Evolutionary conservation across 2,113 vertebrate species (phyloP), one percentile per base, ranked within the genome.

Genomic region (Toxostoma redivivum): DNA sequence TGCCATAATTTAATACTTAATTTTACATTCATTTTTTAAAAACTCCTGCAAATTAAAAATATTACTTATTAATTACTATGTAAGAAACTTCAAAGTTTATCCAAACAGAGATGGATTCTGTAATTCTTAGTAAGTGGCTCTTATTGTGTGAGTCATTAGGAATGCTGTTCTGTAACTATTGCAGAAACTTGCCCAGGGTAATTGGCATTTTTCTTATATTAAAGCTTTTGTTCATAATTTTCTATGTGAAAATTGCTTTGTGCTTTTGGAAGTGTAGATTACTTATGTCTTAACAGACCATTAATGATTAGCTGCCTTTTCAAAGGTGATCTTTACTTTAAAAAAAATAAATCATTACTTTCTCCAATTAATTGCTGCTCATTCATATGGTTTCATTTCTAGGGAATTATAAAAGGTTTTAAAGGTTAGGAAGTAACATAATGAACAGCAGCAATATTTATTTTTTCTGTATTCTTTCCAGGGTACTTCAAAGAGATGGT

Each of bases 141-240:
- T 73, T 53, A 15, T 81, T 73, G 50, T n/a, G 2, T 88, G 92
- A 96, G 71, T 94, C 88, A 90, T 91, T 90, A 72, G 57, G 92
- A 91, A 85, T 76, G 81, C 37, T 78, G 0, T 73, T 91, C 77
- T 87, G 10, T 82, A 76, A 69, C 58, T 35, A 54, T 54, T 96
- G 88, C 50, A 80, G 79, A 54, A 93, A 97, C 92, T 86, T 93
- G 77, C 71, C 94, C 17, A 4, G 87, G 42, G 21, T 81, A 88
- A 83, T 80, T 91, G 73, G 22, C 11, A 28, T 89, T 91, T 92
- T 95, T 91, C 64, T 78, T 86, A 24, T 61, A 74, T 91, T 86
- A 66, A 95, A 94, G 16, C 50, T 62, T 71, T 65, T 81, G 79
- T 86, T 83, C 58, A 42, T 78, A 61, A 66, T 51, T 86, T 92